phyloP scores from a whole-genome alignment of 2,888 invertebrate genomes.

The Listrodromus nycthemerus region DNA sequence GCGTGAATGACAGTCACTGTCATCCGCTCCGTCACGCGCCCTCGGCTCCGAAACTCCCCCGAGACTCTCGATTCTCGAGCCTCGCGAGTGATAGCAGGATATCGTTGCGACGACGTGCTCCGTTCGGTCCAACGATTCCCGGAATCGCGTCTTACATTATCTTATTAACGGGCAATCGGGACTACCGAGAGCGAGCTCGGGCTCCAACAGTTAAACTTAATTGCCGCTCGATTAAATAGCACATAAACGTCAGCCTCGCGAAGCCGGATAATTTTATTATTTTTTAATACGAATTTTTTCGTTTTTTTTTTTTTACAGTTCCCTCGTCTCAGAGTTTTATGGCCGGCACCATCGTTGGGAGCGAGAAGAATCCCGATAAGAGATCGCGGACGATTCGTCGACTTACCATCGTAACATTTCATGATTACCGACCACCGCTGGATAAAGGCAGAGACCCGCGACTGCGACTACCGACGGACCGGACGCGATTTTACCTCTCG shows the following conservation, averaged over 20 bases:
- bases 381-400: not conserved
- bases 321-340: not conserved
- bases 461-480: not conserved
- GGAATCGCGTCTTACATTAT: constrained; percentile 73
- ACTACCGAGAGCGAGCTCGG: constrained; percentile 53
- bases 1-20: constrained; percentile 70
- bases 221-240: constrained; percentile 70
- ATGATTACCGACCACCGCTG: constrained; percentile 6
- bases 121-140: constrained; percentile 70
- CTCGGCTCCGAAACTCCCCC: constrained; percentile 48
- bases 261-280: constrained; percentile 47
- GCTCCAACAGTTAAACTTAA: constrained; percentile 75
- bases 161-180: constrained; percentile 74
- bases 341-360: not conserved
- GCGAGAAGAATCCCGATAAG: not conserved
- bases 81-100: constrained; percentile 54
- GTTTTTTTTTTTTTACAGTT: not conserved
- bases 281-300: not conserved
- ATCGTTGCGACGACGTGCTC: constrained; percentile 67
- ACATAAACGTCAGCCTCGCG: constrained; percentile 44
- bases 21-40: constrained; percentile 50
- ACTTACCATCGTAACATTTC: not conserved
- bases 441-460: not conserved
- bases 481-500: not conserved
- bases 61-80: not conserved